Percentiles rank a stretch among this genome's conserved stretches.
These are phyloP conservation scores for Trinorchestia longiramus DNA, from an alignment of 1,140 invertebrate genomes.

Conservation along the genomic window DNA sequence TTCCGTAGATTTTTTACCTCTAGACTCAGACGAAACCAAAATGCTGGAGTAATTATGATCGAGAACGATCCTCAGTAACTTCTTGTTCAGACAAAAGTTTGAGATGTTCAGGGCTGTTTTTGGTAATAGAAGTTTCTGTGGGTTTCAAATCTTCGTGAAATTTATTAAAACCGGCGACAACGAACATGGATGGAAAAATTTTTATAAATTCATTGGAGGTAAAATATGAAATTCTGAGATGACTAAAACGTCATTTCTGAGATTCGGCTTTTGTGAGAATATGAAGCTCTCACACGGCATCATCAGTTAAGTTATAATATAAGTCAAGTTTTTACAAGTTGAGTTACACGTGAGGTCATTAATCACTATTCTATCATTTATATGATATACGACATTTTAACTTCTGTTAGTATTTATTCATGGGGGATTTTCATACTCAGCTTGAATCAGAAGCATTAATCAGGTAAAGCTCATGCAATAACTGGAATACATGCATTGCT, in stretches of 20 bases:
- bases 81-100: background rate
- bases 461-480: too few relatives aligned
- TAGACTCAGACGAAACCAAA: background rate
- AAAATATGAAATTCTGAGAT: background rate
- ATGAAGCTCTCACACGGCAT: background rate
- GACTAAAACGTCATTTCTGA: background rate
- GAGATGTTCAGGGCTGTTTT: background rate
- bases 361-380: too few relatives aligned
- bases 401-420: too few relatives aligned
- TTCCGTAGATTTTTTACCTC: background rate
- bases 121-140: background rate
- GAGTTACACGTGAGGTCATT: too few relatives aligned
- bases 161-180: background rate
- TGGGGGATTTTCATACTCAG: too few relatives aligned
- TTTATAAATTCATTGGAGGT: background rate
- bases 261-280: background rate
- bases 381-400: too few relatives aligned
- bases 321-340: too few relatives aligned
- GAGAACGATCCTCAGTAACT: background rate
- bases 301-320: too few relatives aligned
- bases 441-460: too few relatives aligned
- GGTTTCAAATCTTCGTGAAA: background rate
- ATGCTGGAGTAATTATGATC: slow-evolving; percentile 28
- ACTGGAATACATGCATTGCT: too few relatives aligned
- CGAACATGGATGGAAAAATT: background rate